Percentiles rank a stretch among this genome's conserved stretches.
These are phyloP conservation scores for Drosophila navojoa DNA, from an alignment of 1,140 invertebrate genomes.

Conservation along the genomic window DNA sequence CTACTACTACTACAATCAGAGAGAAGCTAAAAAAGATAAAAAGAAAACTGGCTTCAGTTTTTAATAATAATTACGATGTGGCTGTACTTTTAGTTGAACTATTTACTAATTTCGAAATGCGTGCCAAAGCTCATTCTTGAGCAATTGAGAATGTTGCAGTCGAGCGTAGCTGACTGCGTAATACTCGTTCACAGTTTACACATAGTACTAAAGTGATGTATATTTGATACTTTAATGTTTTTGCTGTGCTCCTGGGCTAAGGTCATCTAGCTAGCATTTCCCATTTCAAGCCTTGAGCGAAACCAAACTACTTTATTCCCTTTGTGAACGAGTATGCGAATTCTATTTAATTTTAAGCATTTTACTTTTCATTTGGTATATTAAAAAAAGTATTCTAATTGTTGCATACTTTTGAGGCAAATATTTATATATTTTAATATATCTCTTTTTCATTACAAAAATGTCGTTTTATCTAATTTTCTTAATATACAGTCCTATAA, in stretches of 20 bases:
- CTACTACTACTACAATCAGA: constrained; percentile 7
- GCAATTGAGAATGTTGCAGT: not conserved
- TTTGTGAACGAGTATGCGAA: too few relatives aligned
- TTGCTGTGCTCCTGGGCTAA: too few relatives aligned
- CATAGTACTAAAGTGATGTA: too few relatives aligned
- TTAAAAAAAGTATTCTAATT: not conserved
- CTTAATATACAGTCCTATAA: constrained; percentile 28
- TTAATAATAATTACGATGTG: constrained; percentile 34
- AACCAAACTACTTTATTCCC: too few relatives aligned
- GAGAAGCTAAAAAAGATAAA: constrained; percentile 5
- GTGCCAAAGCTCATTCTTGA: constrained; percentile 31
- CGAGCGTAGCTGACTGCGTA: too few relatives aligned
- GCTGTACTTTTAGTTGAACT: constrained; percentile 36
- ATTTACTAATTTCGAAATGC: constrained; percentile 6
- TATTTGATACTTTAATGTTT: too few relatives aligned
- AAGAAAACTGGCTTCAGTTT: constrained; percentile 19
- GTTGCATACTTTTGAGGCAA: constrained; percentile 38
- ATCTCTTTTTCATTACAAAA: constrained; percentile 5
- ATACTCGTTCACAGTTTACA: too few relatives aligned
- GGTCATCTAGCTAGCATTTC: too few relatives aligned
- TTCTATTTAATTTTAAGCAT: not conserved
- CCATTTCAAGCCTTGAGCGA: too few relatives aligned
- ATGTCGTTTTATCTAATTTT: not conserved
- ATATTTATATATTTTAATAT: too few relatives aligned
- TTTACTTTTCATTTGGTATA: too few relatives aligned